Percentiles rank a stretch among this genome's conserved stretches.
These are phyloP conservation scores for Ptiloglossa arizonensis DNA, from an alignment of 1,140 invertebrate species.

Conservation along the genomic window DNA sequence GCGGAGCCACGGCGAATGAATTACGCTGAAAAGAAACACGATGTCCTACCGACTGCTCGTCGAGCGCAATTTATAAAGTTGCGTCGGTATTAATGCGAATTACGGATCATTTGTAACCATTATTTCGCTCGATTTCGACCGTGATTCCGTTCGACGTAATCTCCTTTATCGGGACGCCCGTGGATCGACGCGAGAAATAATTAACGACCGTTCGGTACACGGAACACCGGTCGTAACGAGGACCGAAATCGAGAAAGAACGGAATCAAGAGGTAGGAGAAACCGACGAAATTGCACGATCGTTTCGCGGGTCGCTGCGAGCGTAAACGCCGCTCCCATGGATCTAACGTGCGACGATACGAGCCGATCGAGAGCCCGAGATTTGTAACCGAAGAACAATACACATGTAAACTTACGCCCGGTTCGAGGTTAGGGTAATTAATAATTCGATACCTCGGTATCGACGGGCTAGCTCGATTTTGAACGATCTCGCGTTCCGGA, in stretches of 20 bases:
- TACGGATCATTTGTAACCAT: slow-evolving; percentile 64
- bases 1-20: background rate
- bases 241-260: background rate
- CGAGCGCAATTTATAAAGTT: slow-evolving; percentile 35
- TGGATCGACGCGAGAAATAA: slow-evolving; percentile 45
- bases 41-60: slow-evolving; percentile 24
- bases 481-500: slow-evolving; percentile 58
- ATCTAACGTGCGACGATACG: slow-evolving; percentile 20
- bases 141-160: slow-evolving; percentile 48
- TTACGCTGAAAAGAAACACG: slow-evolving; percentile 31
- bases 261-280: slow-evolving; percentile 41
- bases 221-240: background rate
- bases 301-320: slow-evolving; percentile 8
- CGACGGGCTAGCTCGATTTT: slow-evolving; percentile 51
- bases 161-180: slow-evolving; percentile 31
- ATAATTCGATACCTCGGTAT: slow-evolving; percentile 58
- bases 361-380: background rate
- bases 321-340: background rate
- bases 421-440: slow-evolving; percentile 62
- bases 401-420: slow-evolving; percentile 29
- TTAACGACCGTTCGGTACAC: slow-evolving; percentile 59
- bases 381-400: slow-evolving; percentile 45
- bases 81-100: slow-evolving; percentile 55
- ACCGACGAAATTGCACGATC: slow-evolving; percentile 24
- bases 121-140: slow-evolving; percentile 51